Evolutionary conservation across 53 echinoderm and acorn worm genomes (phyloP).

Genomic region (Holothuria scabra): DNA sequence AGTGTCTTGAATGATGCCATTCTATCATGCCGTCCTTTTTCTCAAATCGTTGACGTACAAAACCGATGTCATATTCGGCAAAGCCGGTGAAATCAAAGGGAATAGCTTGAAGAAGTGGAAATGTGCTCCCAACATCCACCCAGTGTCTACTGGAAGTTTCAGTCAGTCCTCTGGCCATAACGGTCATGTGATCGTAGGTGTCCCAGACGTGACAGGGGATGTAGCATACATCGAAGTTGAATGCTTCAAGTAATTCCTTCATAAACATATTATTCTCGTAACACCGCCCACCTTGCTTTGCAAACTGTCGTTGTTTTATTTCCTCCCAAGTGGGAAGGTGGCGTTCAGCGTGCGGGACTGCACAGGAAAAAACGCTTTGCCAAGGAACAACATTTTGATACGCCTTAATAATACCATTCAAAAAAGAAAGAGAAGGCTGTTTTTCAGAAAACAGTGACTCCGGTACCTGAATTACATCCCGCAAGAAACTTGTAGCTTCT

Average conservation of each 20-base stretch:
- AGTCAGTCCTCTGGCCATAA: neutral
- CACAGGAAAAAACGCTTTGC: conserved; percentile 23
- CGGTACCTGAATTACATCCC: neutral
- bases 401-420: conserved; percentile 9
- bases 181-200: conserved; percentile 2
- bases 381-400: conserved; percentile 34
- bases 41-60: conserved; percentile 9
- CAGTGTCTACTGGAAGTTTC: neutral
- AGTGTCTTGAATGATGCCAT: conserved; percentile 1
- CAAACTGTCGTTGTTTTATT: neutral
- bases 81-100: conserved; percentile 40
- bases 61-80: conserved; percentile 13
- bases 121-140: conserved; percentile 37
- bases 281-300: conserved; percentile 18
- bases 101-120: conserved; percentile 41
- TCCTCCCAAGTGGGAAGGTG: conserved; percentile 28
- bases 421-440: neutral
- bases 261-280: conserved; percentile 13
- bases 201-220: neutral
- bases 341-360: neutral
- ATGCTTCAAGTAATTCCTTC: conserved; percentile 10
- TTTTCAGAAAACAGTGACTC: neutral
- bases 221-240: conserved; percentile 15
- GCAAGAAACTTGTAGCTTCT: neutral
- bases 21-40: neutral